These are phyloP conservation scores for Parotia lawesii DNA, from an alignment of 2,113 vertebrate species.

Conservation along the genomic window DNA sequence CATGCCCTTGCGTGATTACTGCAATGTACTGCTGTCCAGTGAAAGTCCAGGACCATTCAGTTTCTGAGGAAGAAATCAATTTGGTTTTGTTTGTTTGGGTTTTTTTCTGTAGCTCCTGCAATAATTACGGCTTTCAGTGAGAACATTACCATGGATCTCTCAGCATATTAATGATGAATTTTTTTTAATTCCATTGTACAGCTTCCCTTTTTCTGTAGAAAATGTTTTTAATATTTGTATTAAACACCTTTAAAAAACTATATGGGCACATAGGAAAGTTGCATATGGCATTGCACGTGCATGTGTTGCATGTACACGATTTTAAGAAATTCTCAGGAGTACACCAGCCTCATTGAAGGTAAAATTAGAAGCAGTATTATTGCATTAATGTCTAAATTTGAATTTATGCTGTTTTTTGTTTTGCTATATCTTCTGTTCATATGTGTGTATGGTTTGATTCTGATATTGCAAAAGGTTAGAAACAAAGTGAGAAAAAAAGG, in stretches of 20 bases:
- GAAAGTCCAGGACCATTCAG: neutral
- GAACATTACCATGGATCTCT: neutral
- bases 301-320: neutral
- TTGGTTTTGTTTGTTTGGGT: neutral
- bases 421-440: neutral
- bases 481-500: neutral
- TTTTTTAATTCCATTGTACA: neutral
- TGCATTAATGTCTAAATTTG: neutral
- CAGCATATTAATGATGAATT: neutral
- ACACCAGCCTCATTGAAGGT: neutral
- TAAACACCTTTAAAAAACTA: neutral
- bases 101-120: neutral
- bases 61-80: neutral
- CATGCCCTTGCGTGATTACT: no score
- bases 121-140: neutral
- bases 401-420: neutral
- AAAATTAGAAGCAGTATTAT: neutral
- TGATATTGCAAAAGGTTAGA: neutral
- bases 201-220: neutral
- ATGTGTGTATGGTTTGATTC: neutral
- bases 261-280: neutral
- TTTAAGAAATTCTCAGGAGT: neutral
- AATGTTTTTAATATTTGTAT: neutral
- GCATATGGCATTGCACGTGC: rapidly evolving
- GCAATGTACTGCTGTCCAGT: neutral